A percentile compares a stretch with the other conserved stretches of the same genome.
Evolutionary conservation across 2,113 vertebrate species (phyloP).

Genomic region (Callipepla californica): DNA sequence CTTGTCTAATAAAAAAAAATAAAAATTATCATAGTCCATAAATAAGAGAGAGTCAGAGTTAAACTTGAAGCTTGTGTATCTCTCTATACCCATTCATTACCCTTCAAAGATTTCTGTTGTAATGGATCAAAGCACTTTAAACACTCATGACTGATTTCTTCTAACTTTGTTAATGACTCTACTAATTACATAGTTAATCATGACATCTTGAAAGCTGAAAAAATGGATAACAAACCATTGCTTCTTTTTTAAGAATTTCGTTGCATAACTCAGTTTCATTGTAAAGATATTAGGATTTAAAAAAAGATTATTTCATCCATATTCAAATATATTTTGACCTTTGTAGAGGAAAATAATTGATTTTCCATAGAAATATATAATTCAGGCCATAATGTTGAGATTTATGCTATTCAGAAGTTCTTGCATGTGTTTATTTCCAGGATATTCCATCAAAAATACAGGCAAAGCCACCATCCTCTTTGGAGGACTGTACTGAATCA

Average conservation of each 20-base stretch:
- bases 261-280: neutral
- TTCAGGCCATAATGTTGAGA: neutral
- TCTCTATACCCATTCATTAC: slow-evolving; percentile 19
- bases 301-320: neutral
- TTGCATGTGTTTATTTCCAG: neutral
- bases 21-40: neutral
- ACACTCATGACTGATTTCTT: slow-evolving; percentile 27
- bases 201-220: slow-evolving; percentile 43
- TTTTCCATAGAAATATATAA: neutral
- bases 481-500: neutral
- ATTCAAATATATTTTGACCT: neutral
- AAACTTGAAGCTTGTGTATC: neutral
- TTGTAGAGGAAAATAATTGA: neutral
- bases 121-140: slow-evolving; percentile 3
- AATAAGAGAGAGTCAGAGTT: neutral
- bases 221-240: slow-evolving; percentile 14
- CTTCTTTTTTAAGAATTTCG: neutral
- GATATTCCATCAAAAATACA: neutral
- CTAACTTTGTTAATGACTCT: slow-evolving; percentile 38
- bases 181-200: slow-evolving; percentile 70
- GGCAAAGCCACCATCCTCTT: neutral
- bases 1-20: neutral
- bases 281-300: neutral
- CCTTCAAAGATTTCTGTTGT: slow-evolving; percentile 28
- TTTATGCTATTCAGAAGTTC: neutral